Percentiles rank a stretch among this genome's conserved stretches.
phyloP scores from a whole-genome alignment of 2,888 invertebrate species.

The Spodoptera littoralis region DNA sequence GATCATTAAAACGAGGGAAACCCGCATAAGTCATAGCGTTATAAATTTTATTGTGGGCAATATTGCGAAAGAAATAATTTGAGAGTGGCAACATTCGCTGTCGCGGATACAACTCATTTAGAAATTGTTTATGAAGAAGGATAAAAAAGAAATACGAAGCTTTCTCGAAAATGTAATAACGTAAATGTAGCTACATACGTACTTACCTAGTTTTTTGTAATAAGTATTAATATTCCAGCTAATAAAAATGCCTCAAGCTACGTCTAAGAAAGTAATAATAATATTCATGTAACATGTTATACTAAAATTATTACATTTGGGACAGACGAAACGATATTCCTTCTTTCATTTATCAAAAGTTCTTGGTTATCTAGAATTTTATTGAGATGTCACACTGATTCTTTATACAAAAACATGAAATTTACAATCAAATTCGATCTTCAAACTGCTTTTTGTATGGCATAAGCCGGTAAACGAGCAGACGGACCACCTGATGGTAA shows the following conservation, averaged over 20 bases:
- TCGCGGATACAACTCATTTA: constrained; percentile 61
- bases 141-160: constrained; percentile 62
- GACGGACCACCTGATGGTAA: no score
- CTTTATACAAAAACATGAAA: no score
- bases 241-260: constrained; percentile 15
- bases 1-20: constrained; percentile 65
- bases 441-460: no score
- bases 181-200: constrained; percentile 47
- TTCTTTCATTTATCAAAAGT: no score
- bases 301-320: no score
- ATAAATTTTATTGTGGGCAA: constrained; percentile 62
- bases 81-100: constrained; percentile 57
- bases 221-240: constrained; percentile 17
- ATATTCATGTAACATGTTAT: background rate
- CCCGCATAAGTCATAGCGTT: constrained; percentile 58
- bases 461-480: no score
- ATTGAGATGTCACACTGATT: no score
- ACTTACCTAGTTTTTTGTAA: constrained; percentile 17
- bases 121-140: constrained; percentile 64
- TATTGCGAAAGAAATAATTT: constrained; percentile 65
- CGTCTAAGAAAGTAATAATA: constrained; percentile 9
- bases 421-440: no score
- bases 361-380: no score
- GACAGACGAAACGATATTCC: no score
- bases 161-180: constrained; percentile 57